Percentiles rank a stretch among this genome's conserved stretches.
These are phyloP conservation scores for Pantelozetes paolii DNA, from an alignment of 2,888 invertebrate genomes.

Conservation along the genomic window DNA sequence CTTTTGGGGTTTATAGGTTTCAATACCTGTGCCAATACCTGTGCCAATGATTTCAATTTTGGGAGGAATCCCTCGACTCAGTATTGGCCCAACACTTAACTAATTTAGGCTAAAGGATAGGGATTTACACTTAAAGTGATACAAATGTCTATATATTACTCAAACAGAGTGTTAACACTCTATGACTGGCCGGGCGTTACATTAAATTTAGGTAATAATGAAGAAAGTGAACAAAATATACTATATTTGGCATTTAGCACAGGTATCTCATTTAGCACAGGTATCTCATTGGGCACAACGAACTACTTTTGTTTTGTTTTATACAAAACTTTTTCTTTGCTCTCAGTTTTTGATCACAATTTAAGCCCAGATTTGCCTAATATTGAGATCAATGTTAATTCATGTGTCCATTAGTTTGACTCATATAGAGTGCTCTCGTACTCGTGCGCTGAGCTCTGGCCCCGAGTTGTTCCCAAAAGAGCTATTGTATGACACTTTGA, in stretches of 20 bases:
- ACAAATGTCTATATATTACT: background rate
- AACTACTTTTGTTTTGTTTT: constrained; percentile 3
- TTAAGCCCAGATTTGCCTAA: background rate
- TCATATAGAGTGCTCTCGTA: constrained; percentile 24
- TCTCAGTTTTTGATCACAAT: background rate
- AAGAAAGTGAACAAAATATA: constrained; percentile 3
- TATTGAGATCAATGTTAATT: constrained; percentile 31
- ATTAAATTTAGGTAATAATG: background rate
- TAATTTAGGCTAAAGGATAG: constrained; percentile 24
- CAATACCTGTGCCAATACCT: constrained; percentile 1
- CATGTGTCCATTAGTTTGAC: constrained; percentile 30
- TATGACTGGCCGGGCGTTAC: constrained; percentile 5
- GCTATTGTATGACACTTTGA: constrained; percentile 24
- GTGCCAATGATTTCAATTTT: background rate
- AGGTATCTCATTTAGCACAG: background rate
- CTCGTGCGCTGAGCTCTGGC: background rate
- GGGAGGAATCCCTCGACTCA: background rate
- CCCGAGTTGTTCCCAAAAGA: background rate
- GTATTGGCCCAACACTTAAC: constrained; percentile 12
- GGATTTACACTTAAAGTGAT: background rate
- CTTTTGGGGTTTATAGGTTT: constrained; percentile 36
- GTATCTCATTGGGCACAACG: constrained; percentile 15
- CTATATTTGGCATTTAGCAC: constrained; percentile 12
- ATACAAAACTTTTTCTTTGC: background rate
- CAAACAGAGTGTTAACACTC: background rate